These are phyloP conservation scores for Temnopleurus reevesii DNA, from an alignment of 53 echinoderm and acorn worm species.

Conservation along the genomic window DNA sequence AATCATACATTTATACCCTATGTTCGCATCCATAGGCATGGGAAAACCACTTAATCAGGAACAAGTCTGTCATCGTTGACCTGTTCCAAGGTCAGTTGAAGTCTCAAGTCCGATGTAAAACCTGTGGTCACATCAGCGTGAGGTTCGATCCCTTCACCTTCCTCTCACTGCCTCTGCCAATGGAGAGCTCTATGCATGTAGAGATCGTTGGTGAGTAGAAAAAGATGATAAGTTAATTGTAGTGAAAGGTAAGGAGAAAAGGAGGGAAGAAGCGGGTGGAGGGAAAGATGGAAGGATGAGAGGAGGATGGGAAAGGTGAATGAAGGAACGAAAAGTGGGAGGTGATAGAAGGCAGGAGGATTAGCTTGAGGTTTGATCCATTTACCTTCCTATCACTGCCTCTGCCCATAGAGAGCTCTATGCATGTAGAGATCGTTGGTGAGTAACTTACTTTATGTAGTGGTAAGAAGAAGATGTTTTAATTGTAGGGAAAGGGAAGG, in stretches of 20 bases:
- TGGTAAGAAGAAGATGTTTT: no score
- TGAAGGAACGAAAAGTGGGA: not conserved
- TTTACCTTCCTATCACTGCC: conserved; percentile 95
- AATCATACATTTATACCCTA: no score
- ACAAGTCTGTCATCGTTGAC: conserved; percentile 95
- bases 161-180: conserved; percentile 93
- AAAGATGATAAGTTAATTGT: no score
- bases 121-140: conserved; percentile 92
- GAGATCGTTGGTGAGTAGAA: conserved; percentile 89
- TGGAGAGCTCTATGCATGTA: conserved; percentile 99
- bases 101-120: conserved; percentile 97
- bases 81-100: conserved; percentile 95
- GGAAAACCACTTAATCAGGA: conserved; percentile 93
- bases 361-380: conserved; percentile 92
- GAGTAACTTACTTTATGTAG: not conserved
- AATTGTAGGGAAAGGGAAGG: no score
- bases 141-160: conserved; percentile 99
- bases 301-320: no score
- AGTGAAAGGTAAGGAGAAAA: no score
- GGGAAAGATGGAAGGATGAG: no score
- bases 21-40: conserved; percentile 72
- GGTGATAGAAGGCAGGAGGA: not conserved
- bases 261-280: no score
- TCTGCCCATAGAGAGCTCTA: conserved; percentile 94
- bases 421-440: conserved; percentile 94